These are phyloP conservation scores for Hyphantria cunea DNA, from an alignment of 1,140 invertebrate genomes.

Conservation along the genomic window DNA sequence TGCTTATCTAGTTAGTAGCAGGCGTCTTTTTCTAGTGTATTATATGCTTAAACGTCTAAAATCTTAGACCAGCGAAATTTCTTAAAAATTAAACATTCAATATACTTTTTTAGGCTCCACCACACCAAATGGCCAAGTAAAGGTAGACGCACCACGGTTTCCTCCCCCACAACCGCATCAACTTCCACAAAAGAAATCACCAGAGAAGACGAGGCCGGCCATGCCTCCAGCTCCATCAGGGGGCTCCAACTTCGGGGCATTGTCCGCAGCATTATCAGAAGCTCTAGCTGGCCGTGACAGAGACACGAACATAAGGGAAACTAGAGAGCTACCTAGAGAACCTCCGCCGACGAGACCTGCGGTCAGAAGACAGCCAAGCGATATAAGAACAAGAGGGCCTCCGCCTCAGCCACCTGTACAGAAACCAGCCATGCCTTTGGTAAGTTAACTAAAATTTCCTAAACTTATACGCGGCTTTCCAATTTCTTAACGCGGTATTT, in stretches of 20 bases:
- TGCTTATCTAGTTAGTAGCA: no score
- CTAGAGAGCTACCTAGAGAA: constrained; percentile 34
- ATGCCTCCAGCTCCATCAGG: constrained; percentile 34
- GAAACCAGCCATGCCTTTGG: constrained; percentile 70
- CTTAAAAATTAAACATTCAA: no score
- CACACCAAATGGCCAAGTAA: constrained; percentile 66
- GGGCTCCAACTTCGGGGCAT: constrained; percentile 49
- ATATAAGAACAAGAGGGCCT: constrained; percentile 62
- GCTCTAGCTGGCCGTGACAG: constrained; percentile 53
- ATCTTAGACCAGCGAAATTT: no score
- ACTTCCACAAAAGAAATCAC: constrained; percentile 45
- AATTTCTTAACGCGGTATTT: no score
- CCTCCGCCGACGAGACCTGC: constrained; percentile 46
- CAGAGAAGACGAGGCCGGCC: constrained; percentile 54
- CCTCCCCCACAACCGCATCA: constrained; percentile 41
- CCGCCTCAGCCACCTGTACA: constrained; percentile 71
- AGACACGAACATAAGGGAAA: constrained; percentile 12
- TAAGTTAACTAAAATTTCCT: constrained; percentile 46
- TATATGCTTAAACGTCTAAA: no score
- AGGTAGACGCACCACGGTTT: constrained; percentile 57
- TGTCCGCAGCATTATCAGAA: constrained; percentile 66
- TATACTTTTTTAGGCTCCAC: constrained; percentile 55
- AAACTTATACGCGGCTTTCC: no score
- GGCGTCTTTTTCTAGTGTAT: no score
- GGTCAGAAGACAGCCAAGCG: constrained; percentile 64